phyloP scores from a whole-genome alignment of 2,888 invertebrate genomes.

The Sinotaia quadrata region DNA sequence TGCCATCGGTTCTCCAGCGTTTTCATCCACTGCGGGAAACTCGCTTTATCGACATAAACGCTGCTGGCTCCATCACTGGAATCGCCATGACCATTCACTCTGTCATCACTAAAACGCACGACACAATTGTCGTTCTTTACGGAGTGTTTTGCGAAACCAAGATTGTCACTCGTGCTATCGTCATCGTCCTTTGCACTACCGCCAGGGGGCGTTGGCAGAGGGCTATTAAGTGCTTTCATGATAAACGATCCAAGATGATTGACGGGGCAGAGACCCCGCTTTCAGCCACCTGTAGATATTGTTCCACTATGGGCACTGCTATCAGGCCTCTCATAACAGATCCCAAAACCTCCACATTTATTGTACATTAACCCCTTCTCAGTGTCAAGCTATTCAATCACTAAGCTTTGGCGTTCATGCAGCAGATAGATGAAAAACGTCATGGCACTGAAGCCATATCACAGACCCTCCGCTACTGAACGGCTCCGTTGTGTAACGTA shows the following conservation, averaged over 20 bases:
- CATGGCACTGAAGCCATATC: no score
- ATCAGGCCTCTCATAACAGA: no score
- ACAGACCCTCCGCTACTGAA: no score
- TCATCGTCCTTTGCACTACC: not conserved
- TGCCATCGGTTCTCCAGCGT: conserved; percentile 59
- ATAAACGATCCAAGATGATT: conserved; percentile 1
- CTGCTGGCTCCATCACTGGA: not conserved
- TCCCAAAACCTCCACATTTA: no score
- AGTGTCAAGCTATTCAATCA: no score
- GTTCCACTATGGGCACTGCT: no score
- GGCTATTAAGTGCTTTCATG: conserved; percentile 2
- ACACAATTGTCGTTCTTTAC: not conserved
- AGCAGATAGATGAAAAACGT: no score
- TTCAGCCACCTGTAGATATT: no score
- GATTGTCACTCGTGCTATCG: not conserved
- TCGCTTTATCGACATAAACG: not conserved
- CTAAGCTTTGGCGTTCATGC: no score
- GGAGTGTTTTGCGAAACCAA: not conserved
- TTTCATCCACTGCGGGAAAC: conserved; percentile 60
- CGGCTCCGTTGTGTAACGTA: no score
- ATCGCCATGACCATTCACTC: not conserved
- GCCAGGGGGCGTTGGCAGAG: not conserved
- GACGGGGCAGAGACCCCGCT: no score
- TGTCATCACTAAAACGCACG: not conserved
- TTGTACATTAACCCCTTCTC: no score